Percentiles rank a stretch among this genome's conserved stretches.
These are phyloP conservation scores for Drosophila subobscura DNA, from an alignment of 1,140 invertebrate genomes.

Conservation along the genomic window DNA sequence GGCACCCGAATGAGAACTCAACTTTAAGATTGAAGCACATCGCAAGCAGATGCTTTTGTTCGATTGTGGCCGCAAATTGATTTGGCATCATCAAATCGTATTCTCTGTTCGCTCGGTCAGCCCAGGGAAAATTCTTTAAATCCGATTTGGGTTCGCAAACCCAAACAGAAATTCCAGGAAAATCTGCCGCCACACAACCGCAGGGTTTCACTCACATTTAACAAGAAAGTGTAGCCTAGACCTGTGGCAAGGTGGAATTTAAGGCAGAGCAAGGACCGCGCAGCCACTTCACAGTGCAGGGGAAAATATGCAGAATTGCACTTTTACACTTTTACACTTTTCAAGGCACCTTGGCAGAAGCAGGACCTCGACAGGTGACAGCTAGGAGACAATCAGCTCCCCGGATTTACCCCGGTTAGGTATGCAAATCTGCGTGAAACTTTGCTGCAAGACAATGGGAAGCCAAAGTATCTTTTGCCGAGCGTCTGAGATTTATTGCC, in stretches of 20 bases:
- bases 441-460: slow-evolving; percentile 7
- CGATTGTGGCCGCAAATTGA: slow-evolving; percentile 44
- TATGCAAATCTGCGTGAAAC: slow-evolving; percentile 60
- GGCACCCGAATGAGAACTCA: slow-evolving; percentile 9
- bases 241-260: slow-evolving; percentile 10
- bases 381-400: slow-evolving; percentile 28
- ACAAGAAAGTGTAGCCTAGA: not conserved
- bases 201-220: slow-evolving; percentile 10
- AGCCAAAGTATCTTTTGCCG: slow-evolving; percentile 17
- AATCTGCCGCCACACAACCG: slow-evolving; percentile 10
- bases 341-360: not conserved
- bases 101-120: slow-evolving; percentile 38
- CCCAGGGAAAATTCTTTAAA: slow-evolving; percentile 26
- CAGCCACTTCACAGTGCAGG: slow-evolving; percentile 7
- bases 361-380: not conserved
- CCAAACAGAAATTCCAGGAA: slow-evolving; percentile 32
- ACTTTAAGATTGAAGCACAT: slow-evolving; percentile 23
- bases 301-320: slow-evolving; percentile 51
- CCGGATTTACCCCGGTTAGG: slow-evolving; percentile 43
- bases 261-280: slow-evolving; percentile 15
- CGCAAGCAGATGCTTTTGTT: slow-evolving; percentile 10
- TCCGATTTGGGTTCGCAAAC: slow-evolving; percentile 35
- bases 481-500: slow-evolving; percentile 56
- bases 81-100: slow-evolving; percentile 33
- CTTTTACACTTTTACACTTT: slow-evolving; percentile 17